phyloP scores from a whole-genome alignment of 1,140 invertebrate species.

The Drosophila melanica region DNA sequence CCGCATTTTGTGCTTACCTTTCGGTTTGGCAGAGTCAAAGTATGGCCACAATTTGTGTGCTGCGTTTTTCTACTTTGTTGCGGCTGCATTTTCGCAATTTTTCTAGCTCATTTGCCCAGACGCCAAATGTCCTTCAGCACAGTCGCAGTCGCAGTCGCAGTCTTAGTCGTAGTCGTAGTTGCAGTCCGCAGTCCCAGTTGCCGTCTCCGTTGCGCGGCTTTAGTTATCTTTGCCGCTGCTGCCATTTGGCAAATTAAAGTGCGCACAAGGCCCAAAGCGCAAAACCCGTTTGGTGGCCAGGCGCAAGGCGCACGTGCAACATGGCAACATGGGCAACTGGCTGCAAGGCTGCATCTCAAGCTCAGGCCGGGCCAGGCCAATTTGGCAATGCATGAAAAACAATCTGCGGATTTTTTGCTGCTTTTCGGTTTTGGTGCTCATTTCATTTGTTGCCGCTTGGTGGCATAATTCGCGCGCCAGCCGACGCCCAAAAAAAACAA shows the following conservation, averaged over 20 bases:
- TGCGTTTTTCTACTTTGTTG: slow-evolving; percentile 45
- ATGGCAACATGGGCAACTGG: slow-evolving; percentile 34
- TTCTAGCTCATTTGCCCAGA: slow-evolving; percentile 74
- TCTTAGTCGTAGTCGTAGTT: not conserved
- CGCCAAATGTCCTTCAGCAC: slow-evolving; percentile 70
- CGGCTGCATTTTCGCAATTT: slow-evolving; percentile 66
- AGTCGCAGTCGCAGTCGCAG: slow-evolving; percentile 5
- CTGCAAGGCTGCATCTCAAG: slow-evolving; percentile 57
- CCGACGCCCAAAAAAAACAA: slow-evolving; percentile 59
- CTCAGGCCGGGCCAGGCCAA: slow-evolving; percentile 47
- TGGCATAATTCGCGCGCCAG: slow-evolving; percentile 77
- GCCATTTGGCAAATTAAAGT: slow-evolving; percentile 73
- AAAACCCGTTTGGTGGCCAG: slow-evolving; percentile 60
- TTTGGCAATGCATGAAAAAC: slow-evolving; percentile 61
- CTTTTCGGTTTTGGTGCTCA: slow-evolving; percentile 26
- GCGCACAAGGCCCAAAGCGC: slow-evolving; percentile 41
- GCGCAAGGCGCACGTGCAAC: slow-evolving; percentile 64
- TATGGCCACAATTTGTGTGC: slow-evolving; percentile 48
- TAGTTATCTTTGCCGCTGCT: slow-evolving; percentile 53
- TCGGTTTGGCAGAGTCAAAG: slow-evolving; percentile 26
- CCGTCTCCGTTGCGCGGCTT: slow-evolving; percentile 16
- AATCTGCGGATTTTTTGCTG: slow-evolving; percentile 19
- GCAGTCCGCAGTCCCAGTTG: slow-evolving; percentile 36
- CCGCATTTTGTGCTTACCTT: slow-evolving; percentile 39
- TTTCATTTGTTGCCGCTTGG: slow-evolving; percentile 57